Conservation (phyloP, 2,888 invertebrate genomes). For the Tanytarsus gracilentus region DNA sequence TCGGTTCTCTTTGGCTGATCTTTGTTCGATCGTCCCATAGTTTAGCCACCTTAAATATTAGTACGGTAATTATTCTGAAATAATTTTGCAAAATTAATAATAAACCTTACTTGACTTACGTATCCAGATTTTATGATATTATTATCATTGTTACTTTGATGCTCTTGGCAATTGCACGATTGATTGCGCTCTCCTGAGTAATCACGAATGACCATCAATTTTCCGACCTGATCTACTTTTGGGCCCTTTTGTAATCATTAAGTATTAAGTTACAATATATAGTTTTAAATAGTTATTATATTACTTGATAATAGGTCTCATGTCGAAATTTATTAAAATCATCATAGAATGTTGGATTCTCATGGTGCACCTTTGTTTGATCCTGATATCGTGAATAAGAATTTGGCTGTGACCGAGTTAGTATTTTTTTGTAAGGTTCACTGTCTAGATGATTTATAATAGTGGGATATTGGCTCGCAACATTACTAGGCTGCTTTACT, state of each 20-base stretch:
- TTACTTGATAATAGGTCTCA: conserved; percentile 20
- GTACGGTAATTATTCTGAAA: too few relatives aligned
- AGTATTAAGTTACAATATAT: too few relatives aligned
- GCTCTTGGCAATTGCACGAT: not conserved
- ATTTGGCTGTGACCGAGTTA: not conserved
- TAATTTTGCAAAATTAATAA: too few relatives aligned
- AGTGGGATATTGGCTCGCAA: conserved; percentile 14
- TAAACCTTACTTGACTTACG: conserved; percentile 13
- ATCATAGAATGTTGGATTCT: conserved; percentile 18
- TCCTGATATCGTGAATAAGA: conserved; percentile 3
- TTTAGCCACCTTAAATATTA: too few relatives aligned
- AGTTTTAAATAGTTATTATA: too few relatives aligned
- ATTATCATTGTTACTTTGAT: not conserved
- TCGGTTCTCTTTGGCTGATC: not conserved
- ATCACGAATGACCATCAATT: conserved; percentile 30
- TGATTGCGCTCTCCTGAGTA: conserved; percentile 17
- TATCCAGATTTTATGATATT: conserved; percentile 15
- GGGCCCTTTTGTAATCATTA: too few relatives aligned
- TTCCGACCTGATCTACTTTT: conserved; percentile 12
- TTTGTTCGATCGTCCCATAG: conserved; percentile 11
- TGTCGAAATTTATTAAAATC: conserved; percentile 10
- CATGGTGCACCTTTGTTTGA: conserved; percentile 4
- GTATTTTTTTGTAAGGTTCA: conserved; percentile 27
- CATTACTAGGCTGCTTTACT: too few relatives aligned
- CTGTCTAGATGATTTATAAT: conserved; percentile 20